phyloP scores from a whole-genome alignment of 1,140 invertebrate genomes.

The Aleiodes sp. region DNA sequence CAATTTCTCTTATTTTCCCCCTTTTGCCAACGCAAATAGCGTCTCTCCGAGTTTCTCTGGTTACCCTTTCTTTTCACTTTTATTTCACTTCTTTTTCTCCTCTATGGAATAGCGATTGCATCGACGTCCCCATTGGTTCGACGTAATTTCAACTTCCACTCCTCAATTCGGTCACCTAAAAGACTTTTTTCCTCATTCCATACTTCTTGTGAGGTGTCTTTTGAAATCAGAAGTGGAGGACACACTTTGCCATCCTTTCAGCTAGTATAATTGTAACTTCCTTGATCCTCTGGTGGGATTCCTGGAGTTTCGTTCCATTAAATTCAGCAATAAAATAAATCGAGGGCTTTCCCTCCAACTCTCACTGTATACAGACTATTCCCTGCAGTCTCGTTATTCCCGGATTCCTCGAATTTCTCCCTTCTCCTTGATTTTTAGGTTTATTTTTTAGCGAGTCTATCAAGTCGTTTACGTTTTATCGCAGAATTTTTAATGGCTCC shows the following conservation, averaged over 20 bases:
- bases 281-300: slow-evolving; percentile 27
- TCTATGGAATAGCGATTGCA: slow-evolving; percentile 2
- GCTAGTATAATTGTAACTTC: slow-evolving; percentile 31
- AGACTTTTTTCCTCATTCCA: neutral
- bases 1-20: neutral
- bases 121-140: neutral
- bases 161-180: neutral
- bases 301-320: slow-evolving; percentile 23
- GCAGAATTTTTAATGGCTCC: neutral
- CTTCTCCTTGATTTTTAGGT: neutral
- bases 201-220: neutral
- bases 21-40: slow-evolving; percentile 13
- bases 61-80: neutral
- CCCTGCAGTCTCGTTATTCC: neutral
- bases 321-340: slow-evolving; percentile 35
- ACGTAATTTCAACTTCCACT: slow-evolving; percentile 24
- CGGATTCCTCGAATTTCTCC: neutral
- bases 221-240: neutral
- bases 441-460: no score
- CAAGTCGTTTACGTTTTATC: no score
- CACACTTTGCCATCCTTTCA: slow-evolving; percentile 5
- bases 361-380: neutral
- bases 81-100: neutral
- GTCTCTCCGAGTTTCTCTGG: neutral
- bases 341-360: slow-evolving; percentile 5